Conservation (phyloP, 2,113 vertebrate genomes). For the Callopanchax toddi region DNA sequence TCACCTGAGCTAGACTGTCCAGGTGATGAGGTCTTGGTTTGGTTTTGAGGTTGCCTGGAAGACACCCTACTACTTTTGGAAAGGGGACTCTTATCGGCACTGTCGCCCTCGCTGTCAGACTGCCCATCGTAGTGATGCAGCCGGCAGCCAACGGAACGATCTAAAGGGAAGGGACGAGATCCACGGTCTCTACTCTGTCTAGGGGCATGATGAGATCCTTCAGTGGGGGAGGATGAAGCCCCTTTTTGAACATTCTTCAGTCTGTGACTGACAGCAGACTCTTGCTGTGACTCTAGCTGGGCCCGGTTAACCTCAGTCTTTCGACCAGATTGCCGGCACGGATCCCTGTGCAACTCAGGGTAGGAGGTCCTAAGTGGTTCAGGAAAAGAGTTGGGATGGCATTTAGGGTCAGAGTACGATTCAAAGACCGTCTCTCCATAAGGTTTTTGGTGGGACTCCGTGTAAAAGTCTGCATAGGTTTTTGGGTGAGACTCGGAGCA, state of each 20-base stretch:
- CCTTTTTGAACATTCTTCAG: constrained; percentile 45
- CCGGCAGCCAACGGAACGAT: constrained; percentile 73
- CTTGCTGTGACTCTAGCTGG: constrained; percentile 37
- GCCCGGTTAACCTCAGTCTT: constrained; percentile 31
- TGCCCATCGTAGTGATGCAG: constrained; percentile 90
- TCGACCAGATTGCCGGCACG: constrained; percentile 26
- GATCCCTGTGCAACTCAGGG: constrained; percentile 53
- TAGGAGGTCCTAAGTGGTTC: constrained; percentile 63
- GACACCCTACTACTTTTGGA: constrained; percentile 81
- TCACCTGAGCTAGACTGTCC: constrained; percentile 28
- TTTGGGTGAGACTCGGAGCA: constrained; percentile 55
- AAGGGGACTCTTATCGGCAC: constrained; percentile 86
- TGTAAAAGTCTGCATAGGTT: constrained; percentile 70
- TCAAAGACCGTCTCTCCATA: constrained; percentile 49
- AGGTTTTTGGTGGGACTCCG: constrained; percentile 63
- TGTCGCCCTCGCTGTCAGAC: constrained; percentile 89
- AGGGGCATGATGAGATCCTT: constrained; percentile 12
- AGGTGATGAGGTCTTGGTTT: constrained; percentile 72
- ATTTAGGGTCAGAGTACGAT: constrained; percentile 52
- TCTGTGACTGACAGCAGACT: constrained; percentile 43
- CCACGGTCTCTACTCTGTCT: constrained; percentile 33
- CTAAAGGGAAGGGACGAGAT: constrained; percentile 33
- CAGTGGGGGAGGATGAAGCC: constrained; percentile 30
- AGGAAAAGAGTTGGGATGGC: constrained; percentile 60
- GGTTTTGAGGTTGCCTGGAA: constrained; percentile 73